These are phyloP conservation scores for Aspidiotus destructor DNA, from an alignment of 2,888 invertebrate genomes.

Conservation along the genomic window DNA sequence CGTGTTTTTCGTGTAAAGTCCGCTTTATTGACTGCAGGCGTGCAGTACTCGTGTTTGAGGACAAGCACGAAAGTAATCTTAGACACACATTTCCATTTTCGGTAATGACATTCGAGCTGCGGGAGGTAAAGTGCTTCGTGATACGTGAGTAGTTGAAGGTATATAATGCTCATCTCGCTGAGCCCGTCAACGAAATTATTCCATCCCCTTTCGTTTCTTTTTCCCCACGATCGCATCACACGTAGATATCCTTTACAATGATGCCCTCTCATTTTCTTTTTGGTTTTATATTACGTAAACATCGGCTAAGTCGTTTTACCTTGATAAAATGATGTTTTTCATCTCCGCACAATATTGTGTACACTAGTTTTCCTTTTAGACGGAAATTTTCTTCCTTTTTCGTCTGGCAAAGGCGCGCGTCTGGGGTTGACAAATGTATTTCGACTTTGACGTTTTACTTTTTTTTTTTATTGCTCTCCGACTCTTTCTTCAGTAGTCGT, in stretches of 20 bases:
- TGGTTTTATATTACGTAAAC: not conserved
- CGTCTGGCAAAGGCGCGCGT: no score
- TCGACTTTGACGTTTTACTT: constrained; percentile 2
- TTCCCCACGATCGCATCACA: not conserved
- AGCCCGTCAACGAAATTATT: constrained; percentile 24
- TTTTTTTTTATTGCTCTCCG: not conserved
- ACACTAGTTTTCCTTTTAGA: no score
- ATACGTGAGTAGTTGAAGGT: not conserved
- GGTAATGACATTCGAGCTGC: not conserved
- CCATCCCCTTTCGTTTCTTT: constrained; percentile 21
- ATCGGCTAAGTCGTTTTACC: not conserved
- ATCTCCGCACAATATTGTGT: no score
- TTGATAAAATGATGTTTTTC: not conserved
- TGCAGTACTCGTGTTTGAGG: no score
- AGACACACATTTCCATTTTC: not conserved
- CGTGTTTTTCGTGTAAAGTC: no score
- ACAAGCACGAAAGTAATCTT: not conserved
- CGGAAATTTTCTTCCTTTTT: no score
- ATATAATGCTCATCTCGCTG: not conserved
- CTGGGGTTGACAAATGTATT: not conserved
- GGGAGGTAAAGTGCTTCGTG: not conserved
- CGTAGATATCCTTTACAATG: constrained; percentile 1
- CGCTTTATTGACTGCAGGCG: no score
- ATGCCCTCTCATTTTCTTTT: not conserved
- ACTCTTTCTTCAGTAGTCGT: not conserved